Conservation (phyloP, 2,888 invertebrate species). For the Nesidiocoris tenuis region DNA sequence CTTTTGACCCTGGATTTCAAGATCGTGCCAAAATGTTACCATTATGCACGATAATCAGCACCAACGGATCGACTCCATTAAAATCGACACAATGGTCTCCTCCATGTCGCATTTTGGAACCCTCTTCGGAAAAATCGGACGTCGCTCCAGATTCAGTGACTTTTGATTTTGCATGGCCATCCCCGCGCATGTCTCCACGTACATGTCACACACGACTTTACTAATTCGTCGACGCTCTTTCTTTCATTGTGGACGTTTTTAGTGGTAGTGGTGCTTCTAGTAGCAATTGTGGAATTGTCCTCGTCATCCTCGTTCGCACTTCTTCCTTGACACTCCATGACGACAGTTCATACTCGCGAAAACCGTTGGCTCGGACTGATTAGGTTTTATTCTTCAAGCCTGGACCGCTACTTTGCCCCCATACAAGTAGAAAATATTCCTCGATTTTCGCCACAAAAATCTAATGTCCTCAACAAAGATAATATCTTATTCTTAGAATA, state of each 20-base stretch:
- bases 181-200: not conserved
- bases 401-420: not conserved
- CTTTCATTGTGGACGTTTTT: not conserved
- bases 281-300: too few relatives aligned
- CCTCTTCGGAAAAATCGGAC: not conserved
- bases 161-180: not conserved
- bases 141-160: not conserved
- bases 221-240: not conserved
- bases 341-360: not conserved
- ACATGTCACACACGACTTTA: not conserved
- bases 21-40: too few relatives aligned
- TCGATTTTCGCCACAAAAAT: too few relatives aligned
- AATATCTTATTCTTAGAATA: too few relatives aligned
- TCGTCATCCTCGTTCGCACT: not conserved
- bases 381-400: not conserved
- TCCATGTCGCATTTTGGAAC: too few relatives aligned
- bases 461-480: too few relatives aligned
- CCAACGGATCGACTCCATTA: too few relatives aligned
- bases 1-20: too few relatives aligned
- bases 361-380: not conserved
- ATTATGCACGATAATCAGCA: too few relatives aligned
- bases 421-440: too few relatives aligned
- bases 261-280: not conserved
- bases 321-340: not conserved
- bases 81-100: too few relatives aligned